These are phyloP conservation scores for Columba janthina DNA, from an alignment of 2,113 vertebrate genomes.

Conservation along the genomic window DNA sequence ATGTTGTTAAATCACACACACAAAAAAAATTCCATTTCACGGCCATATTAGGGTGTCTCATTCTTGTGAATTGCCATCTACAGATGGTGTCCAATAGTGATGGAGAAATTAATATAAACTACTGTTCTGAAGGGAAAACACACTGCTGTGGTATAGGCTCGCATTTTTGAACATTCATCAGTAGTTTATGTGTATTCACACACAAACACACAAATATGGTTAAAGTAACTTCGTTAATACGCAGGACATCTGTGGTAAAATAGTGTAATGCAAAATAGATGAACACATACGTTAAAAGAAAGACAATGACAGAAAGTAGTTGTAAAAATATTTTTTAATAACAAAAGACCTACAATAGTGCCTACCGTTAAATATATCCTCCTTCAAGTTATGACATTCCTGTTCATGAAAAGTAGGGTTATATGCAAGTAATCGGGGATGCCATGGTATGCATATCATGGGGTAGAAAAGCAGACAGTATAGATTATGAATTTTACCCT, in stretches of 20 bases:
- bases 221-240: background rate
- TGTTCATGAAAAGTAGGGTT: background rate
- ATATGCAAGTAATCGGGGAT: background rate
- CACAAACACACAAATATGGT: background rate
- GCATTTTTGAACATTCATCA: background rate
- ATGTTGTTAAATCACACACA: background rate
- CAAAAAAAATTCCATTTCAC: background rate
- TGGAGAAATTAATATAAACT: background rate
- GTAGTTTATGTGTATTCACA: background rate
- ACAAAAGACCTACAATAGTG: background rate
- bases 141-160: background rate
- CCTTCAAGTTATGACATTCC: background rate
- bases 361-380: background rate
- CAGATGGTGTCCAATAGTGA: background rate
- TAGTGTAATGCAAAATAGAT: background rate
- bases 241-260: background rate
- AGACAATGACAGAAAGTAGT: background rate
- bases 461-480: background rate
- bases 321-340: background rate
- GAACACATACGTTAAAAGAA: background rate
- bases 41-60: background rate
- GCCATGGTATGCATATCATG: background rate
- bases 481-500: background rate
- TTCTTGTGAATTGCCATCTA: background rate
- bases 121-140: background rate